A percentile compares a stretch with the other conserved stretches of the same genome.
phyloP scores from a whole-genome alignment of 2,888 invertebrate genomes.

The Philereme vetulata region DNA sequence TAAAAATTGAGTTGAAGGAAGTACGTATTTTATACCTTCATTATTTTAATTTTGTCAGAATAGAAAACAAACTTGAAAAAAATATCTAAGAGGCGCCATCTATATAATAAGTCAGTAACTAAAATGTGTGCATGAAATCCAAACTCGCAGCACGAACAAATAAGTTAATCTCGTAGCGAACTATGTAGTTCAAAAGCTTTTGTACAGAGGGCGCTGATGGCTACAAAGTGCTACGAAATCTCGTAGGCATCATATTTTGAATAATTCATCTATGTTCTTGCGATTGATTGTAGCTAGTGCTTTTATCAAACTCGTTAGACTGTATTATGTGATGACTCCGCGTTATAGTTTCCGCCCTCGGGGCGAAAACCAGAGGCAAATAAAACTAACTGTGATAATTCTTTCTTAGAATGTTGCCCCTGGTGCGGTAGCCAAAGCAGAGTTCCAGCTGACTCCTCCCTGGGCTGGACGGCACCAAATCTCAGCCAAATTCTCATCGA shows the following conservation, averaged over 20 bases:
- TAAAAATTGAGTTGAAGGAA: constrained; percentile 88
- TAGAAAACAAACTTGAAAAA: not conserved
- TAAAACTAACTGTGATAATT: constrained; percentile 5
- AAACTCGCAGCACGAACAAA: not conserved
- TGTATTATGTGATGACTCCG: too few relatives aligned
- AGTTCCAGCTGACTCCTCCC: constrained; percentile 90
- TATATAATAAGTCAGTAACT: constrained; percentile 17
- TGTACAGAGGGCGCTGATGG: constrained; percentile 13
- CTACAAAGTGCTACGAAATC: constrained; percentile 5
- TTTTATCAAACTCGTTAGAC: too few relatives aligned
- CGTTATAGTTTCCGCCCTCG: too few relatives aligned
- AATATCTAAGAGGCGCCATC: constrained; percentile 40
- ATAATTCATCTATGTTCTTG: not conserved
- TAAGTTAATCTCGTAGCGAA: not conserved
- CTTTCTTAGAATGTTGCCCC: constrained; percentile 67
- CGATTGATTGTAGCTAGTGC: not conserved
- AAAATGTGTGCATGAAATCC: not conserved
- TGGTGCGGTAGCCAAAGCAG: constrained; percentile 88
- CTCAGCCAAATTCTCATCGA: constrained; percentile 93
- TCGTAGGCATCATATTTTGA: not conserved
- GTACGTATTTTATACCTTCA: constrained; percentile 52
- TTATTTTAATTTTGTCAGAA: not conserved
- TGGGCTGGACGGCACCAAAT: constrained; percentile 92
- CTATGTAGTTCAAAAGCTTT: constrained; percentile 8
- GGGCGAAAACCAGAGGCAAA: too few relatives aligned